Percentiles rank a stretch among this genome's conserved stretches.
phyloP scores from a whole-genome alignment of 2,797 vertebrate genomes.

The Sphenopsis melanotis region DNA sequence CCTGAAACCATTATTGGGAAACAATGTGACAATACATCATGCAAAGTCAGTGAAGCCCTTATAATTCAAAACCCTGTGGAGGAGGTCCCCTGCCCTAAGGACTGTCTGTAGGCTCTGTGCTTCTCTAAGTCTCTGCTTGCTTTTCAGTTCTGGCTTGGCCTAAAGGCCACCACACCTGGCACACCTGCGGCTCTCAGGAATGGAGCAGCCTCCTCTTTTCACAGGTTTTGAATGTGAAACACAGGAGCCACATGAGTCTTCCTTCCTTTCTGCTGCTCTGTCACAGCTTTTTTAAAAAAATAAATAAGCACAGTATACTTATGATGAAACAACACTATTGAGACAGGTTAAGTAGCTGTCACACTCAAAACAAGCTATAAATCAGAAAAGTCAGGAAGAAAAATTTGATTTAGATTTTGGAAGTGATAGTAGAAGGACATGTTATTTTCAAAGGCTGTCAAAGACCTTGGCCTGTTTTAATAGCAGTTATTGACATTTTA shows the following conservation, averaged over 20 bases:
- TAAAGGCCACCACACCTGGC: background rate
- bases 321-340: background rate
- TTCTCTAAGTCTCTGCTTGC: background rate
- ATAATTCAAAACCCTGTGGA: background rate
- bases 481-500: background rate
- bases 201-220: fast-evolving
- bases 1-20: background rate
- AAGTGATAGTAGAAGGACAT: background rate
- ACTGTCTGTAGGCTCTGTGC: fast-evolving
- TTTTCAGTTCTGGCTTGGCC: background rate
- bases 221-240: background rate
- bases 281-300: background rate
- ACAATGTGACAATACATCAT: background rate
- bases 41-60: background rate
- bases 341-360: background rate
- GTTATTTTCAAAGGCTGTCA: background rate
- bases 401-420: background rate
- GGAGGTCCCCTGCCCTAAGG: fast-evolving
- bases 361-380: background rate
- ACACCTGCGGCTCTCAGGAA: background rate
- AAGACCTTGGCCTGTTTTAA: background rate
- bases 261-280: background rate
- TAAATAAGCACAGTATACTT: background rate
- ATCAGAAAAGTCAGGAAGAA: background rate
- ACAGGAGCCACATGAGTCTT: background rate